Evolutionary conservation across 2,888 invertebrate species (phyloP).

Genomic region (Apotomis betuletana): DNA sequence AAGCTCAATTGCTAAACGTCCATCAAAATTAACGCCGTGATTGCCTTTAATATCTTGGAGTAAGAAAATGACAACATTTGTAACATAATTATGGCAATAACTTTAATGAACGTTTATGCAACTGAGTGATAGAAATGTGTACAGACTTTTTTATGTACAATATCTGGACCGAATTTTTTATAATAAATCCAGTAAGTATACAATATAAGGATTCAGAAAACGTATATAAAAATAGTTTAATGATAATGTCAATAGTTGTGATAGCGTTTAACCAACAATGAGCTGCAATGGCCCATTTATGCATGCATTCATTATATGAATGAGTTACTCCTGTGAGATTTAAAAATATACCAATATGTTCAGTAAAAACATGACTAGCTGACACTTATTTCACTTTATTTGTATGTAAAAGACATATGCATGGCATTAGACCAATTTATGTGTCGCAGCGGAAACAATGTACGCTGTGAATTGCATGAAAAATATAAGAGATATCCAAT

Average conservation of each 20-base stretch:
- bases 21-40: background rate
- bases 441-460: too few relatives aligned
- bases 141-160: constrained; percentile 22
- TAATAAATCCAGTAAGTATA: background rate
- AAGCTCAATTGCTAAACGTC: too few relatives aligned
- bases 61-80: background rate
- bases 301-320: too few relatives aligned
- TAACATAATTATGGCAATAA: background rate
- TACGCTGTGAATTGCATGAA: too few relatives aligned
- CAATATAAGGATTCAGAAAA: constrained; percentile 3
- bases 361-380: too few relatives aligned
- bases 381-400: too few relatives aligned
- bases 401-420: too few relatives aligned
- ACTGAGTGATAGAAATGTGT: constrained; percentile 3
- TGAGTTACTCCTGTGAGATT: too few relatives aligned
- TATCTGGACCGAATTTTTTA: background rate
- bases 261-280: background rate
- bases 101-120: background rate
- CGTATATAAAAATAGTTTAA: constrained; percentile 14
- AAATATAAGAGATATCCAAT: too few relatives aligned
- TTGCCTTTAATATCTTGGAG: background rate
- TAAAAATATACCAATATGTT: too few relatives aligned
- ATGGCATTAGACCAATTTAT: too few relatives aligned
- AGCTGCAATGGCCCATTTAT: too few relatives aligned
- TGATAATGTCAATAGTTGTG: constrained; percentile 10